Conservation (phyloP, 92 coral and sea anemone genomes). For the Diadumene lineata region DNA sequence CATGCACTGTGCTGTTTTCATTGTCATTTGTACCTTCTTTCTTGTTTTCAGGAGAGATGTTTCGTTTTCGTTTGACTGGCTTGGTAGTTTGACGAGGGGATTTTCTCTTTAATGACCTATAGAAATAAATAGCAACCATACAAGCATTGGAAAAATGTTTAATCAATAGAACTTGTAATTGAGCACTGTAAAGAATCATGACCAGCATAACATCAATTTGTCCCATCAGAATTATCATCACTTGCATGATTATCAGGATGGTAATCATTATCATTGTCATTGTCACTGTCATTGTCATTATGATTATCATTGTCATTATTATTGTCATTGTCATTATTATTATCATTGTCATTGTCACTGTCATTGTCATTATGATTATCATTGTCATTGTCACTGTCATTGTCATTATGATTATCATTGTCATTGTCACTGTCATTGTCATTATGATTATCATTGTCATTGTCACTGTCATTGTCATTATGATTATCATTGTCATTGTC, state of each 20-base stretch:
- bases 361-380: background rate
- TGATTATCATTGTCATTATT: too few species aligned
- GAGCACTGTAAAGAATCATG: too few species aligned
- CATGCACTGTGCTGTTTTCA: background rate
- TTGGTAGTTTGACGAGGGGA: slow-evolving; percentile 22
- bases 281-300: too few species aligned
- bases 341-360: background rate
- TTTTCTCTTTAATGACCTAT: slow-evolving; percentile 38
- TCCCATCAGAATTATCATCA: too few species aligned
- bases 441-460: background rate
- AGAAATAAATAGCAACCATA: background rate
- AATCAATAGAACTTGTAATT: too few species aligned
- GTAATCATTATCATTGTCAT: too few species aligned
- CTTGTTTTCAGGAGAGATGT: slow-evolving; percentile 13
- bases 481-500: background rate
- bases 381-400: background rate
- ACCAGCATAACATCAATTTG: too few species aligned
- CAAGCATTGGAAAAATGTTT: too few species aligned
- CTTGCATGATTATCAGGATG: too few species aligned
- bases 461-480: background rate
- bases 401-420: background rate
- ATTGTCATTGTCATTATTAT: too few species aligned
- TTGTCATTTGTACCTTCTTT: slow-evolving; percentile 13
- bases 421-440: background rate
- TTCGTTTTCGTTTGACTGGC: slow-evolving; percentile 42